phyloP scores from a whole-genome alignment of 1,140 invertebrate species.

The Orchestia grillus region DNA sequence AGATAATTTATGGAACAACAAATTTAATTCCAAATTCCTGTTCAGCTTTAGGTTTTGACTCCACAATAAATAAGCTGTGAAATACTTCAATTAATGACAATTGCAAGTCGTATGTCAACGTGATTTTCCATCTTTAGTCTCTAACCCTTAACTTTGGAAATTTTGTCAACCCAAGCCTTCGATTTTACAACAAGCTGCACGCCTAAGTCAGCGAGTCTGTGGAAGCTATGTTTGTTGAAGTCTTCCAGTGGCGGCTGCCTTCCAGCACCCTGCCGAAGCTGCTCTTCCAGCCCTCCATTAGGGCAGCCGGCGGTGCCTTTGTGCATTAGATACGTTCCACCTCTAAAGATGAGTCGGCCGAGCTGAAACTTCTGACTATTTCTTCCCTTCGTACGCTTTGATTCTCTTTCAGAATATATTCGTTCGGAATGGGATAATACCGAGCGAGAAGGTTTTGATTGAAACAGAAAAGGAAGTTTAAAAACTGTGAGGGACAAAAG shows the following conservation, averaged over 20 bases:
- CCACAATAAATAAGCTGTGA: background rate
- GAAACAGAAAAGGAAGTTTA: background rate
- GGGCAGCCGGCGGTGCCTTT: background rate
- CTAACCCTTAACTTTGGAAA: background rate
- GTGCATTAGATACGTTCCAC: background rate
- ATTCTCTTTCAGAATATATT: background rate
- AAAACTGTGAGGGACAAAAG: background rate
- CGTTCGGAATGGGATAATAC: background rate
- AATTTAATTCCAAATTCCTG: background rate
- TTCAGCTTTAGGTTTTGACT: background rate
- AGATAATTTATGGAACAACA: background rate
- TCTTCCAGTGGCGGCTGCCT: background rate
- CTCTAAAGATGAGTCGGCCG: background rate
- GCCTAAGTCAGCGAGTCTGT: background rate
- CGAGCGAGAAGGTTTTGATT: background rate
- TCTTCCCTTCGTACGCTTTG: background rate
- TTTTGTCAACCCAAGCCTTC: background rate
- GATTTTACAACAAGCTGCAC: background rate
- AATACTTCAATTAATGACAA: background rate
- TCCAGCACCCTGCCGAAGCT: background rate
- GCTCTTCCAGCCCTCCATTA: background rate
- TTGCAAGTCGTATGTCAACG: background rate
- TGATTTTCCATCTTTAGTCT: background rate
- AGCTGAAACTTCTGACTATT: background rate
- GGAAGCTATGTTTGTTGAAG: background rate